Evolutionary conservation across 2,888 invertebrate species (phyloP).

Genomic region (Eueremaeus valkanovi): DNA sequence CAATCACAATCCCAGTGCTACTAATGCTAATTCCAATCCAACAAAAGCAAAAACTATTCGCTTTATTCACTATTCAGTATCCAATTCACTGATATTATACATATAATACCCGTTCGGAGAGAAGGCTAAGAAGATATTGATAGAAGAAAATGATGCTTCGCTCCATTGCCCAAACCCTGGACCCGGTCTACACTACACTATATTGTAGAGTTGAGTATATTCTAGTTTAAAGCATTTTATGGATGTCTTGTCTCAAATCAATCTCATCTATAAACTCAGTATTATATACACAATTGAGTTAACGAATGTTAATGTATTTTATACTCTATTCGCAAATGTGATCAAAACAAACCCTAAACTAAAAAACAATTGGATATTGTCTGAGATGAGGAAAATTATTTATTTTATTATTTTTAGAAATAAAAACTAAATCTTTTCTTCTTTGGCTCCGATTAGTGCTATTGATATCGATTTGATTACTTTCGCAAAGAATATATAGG

Average conservation of each 20-base stretch:
- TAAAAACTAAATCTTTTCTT: background rate
- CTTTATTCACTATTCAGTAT: too few relatives aligned
- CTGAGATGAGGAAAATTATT: background rate
- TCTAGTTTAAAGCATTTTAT: slow-evolving; percentile 12
- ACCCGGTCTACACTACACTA: background rate
- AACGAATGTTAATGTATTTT: slow-evolving; percentile 24
- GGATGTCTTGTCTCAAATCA: slow-evolving; percentile 5
- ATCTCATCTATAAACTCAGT: background rate
- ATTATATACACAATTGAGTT: background rate
- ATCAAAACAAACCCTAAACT: background rate
- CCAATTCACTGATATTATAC: too few relatives aligned
- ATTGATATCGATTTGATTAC: background rate
- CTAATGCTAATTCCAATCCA: background rate
- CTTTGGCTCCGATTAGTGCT: background rate
- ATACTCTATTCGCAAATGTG: background rate
- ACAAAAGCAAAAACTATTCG: too few relatives aligned
- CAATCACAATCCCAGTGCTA: background rate
- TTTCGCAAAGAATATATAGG: background rate
- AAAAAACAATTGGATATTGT: slow-evolving; percentile 31
- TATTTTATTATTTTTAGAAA: slow-evolving; percentile 1
- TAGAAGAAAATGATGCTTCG: too few relatives aligned
- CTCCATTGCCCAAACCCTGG: background rate
- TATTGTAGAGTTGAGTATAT: background rate
- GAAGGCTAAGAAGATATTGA: background rate
- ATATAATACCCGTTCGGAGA: slow-evolving; percentile 6